Percentiles rank a stretch among this genome's conserved stretches.
Conservation (phyloP, 92 coral and sea anemone genomes). For the Montipora capitata region DNA sequence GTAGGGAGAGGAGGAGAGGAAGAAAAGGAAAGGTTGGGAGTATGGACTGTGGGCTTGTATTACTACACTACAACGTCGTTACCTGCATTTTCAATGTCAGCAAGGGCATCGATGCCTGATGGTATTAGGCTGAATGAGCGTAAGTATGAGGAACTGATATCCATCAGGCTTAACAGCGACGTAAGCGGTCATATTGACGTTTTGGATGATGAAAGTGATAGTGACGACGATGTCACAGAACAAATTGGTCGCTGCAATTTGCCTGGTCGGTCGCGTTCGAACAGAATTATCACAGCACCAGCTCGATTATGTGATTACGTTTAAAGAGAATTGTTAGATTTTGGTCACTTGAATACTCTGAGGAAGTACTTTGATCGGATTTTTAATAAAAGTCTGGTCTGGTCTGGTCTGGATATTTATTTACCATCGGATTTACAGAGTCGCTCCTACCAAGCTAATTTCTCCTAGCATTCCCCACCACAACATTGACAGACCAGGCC, state of each 20-base stretch:
- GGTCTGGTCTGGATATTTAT: neutral
- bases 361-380: neutral
- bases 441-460: too few relatives aligned
- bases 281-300: neutral
- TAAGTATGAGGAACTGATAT: neutral
- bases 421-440: too few relatives aligned
- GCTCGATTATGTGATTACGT: slow-evolving; percentile 7
- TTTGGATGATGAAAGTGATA: too few relatives aligned
- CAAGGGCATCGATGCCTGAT: neutral
- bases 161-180: neutral
- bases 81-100: neutral
- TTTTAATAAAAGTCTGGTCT: too few relatives aligned
- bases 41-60: too few relatives aligned
- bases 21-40: too few relatives aligned
- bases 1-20: too few relatives aligned
- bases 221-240: too few relatives aligned
- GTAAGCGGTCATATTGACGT: too few relatives aligned
- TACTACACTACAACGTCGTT: neutral
- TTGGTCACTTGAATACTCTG: neutral
- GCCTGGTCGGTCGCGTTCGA: too few relatives aligned
- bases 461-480: neutral
- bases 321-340: neutral
- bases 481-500: neutral
- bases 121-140: slow-evolving; percentile 4
- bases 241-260: too few relatives aligned